Conservation (phyloP, 1,140 invertebrate species). For the Calephelis virginiensis region DNA sequence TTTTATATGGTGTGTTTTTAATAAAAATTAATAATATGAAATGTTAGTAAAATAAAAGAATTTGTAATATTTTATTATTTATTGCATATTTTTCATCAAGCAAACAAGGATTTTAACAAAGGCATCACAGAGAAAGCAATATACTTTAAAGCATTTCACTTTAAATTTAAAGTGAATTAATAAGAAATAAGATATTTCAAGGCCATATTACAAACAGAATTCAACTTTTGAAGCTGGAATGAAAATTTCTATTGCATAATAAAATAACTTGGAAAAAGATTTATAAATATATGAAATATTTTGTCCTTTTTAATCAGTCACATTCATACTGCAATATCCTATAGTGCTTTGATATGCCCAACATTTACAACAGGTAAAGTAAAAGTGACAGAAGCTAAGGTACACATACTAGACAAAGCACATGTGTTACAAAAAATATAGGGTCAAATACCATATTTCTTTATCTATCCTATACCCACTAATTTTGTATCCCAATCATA, state of each 20-base stretch:
- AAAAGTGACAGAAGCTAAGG: constrained; percentile 15
- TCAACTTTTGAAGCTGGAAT: not conserved
- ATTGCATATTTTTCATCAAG: constrained; percentile 61
- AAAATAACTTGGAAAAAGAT: not conserved
- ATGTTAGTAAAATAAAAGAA: constrained; percentile 23
- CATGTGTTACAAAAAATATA: constrained; percentile 25
- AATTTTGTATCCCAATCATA: constrained; percentile 22
- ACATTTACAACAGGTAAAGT: constrained; percentile 13
- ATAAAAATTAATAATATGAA: not conserved
- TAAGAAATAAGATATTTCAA: not conserved
- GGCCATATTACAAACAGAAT: not conserved
- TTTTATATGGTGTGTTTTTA: too few species aligned
- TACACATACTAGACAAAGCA: constrained; percentile 16
- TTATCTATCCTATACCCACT: constrained; percentile 18
- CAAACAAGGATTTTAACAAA: constrained; percentile 52
- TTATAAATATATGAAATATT: constrained; percentile 45
- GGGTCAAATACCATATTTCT: constrained; percentile 15
- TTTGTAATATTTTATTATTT: constrained; percentile 44
- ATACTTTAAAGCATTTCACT: too few species aligned
- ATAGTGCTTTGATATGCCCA: constrained; percentile 40
- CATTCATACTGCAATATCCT: constrained; percentile 23
- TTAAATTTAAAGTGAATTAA: not conserved
- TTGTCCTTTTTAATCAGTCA: constrained; percentile 59
- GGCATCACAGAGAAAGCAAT: constrained; percentile 21
- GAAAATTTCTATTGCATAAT: not conserved